Conservation (phyloP, 2,888 invertebrate species). For the Parasteatoda lunata region DNA sequence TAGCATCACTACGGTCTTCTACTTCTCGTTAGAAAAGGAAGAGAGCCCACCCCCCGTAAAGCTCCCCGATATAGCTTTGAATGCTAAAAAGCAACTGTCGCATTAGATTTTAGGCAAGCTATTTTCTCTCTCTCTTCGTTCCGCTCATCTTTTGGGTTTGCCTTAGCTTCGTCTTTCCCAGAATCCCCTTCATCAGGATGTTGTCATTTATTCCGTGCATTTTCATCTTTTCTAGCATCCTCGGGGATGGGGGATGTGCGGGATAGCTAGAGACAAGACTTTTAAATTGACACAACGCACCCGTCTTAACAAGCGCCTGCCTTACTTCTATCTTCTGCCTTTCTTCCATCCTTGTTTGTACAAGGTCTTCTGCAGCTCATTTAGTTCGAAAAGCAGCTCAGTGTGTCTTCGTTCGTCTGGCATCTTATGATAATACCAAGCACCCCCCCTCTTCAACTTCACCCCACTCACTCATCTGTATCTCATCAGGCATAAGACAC, state of each 20-base stretch:
- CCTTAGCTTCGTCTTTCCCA: constrained; percentile 7
- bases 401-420: constrained; percentile 20
- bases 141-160: constrained; percentile 1
- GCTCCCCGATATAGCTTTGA: constrained; percentile 20
- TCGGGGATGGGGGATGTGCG: constrained; percentile 44
- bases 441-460: constrained; percentile 4
- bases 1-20: constrained; percentile 28
- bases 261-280: constrained; percentile 56
- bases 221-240: constrained; percentile 52
- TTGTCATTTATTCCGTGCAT: constrained; percentile 66
- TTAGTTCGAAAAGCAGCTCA: constrained; percentile 29
- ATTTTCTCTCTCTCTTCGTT: constrained; percentile 32
- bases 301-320: constrained; percentile 58
- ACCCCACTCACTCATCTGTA: constrained; percentile 52
- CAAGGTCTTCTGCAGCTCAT: constrained; percentile 55
- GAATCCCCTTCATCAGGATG: constrained; percentile 62
- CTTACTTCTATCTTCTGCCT: constrained; percentile 25
- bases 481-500: constrained; percentile 64
- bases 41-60: neutral
- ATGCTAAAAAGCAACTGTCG: constrained; percentile 67
- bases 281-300: constrained; percentile 65
- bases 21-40: constrained; percentile 20
- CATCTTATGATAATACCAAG: constrained; percentile 64
- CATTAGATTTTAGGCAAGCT: constrained; percentile 69
- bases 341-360: constrained; percentile 58